A percentile compares a stretch with the other conserved stretches of the same genome.
Conservation (phyloP, 2,888 invertebrate species). For the Phoenoteleia sp. region DNA sequence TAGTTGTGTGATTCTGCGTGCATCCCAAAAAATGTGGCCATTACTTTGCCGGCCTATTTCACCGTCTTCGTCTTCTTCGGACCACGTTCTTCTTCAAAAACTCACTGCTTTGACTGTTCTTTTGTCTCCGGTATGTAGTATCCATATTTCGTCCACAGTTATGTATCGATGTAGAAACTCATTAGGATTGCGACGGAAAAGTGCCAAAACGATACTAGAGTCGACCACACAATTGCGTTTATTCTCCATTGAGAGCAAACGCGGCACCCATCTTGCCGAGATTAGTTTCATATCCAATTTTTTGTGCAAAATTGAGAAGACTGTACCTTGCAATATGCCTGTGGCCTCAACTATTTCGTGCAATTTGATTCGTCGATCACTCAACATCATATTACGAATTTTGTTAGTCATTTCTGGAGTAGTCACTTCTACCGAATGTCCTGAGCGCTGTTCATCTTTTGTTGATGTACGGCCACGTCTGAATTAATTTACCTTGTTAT, state of each 20-base stretch:
- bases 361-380: background rate
- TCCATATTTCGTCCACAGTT: slow-evolving; percentile 83
- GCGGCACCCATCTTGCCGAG: slow-evolving; percentile 73
- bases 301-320: background rate
- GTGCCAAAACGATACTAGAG: slow-evolving; percentile 43
- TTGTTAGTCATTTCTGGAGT: background rate
- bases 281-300: background rate
- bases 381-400: background rate
- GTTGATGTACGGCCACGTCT: too few relatives aligned
- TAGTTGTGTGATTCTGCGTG: slow-evolving; percentile 75
- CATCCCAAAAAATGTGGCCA: slow-evolving; percentile 80
- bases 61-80: slow-evolving; percentile 53
- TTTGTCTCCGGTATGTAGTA: slow-evolving; percentile 80
- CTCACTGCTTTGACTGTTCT: slow-evolving; percentile 15
- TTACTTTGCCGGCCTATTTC: slow-evolving; percentile 41
- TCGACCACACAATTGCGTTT: slow-evolving; percentile 49
- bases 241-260: slow-evolving; percentile 71
- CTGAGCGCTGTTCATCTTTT: too few relatives aligned
- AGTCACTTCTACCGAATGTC: background rate
- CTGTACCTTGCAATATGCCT: background rate
- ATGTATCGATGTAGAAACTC: slow-evolving; percentile 70
- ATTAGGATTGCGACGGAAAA: slow-evolving; percentile 36
- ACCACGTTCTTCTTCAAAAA: background rate
- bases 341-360: slow-evolving; percentile 1
- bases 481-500: too few relatives aligned